Evolutionary conservation across 2,888 invertebrate species (phyloP).

Genomic region (Parthenolecanium corni): DNA sequence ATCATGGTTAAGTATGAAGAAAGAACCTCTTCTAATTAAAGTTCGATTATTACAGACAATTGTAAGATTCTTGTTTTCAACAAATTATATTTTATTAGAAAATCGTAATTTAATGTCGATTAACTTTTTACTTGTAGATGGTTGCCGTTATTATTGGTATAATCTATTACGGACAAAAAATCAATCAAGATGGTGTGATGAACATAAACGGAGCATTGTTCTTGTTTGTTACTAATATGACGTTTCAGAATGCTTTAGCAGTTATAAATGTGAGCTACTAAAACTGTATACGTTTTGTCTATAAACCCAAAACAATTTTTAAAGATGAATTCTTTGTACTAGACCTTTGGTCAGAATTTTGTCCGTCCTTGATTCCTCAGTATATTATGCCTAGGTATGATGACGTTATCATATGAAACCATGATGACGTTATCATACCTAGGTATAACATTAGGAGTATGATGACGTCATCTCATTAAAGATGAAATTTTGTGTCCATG

Average conservation of each 20-base stretch:
- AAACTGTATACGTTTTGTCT: too few relatives aligned
- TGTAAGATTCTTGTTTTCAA: slow-evolving; percentile 43
- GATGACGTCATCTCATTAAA: too few relatives aligned
- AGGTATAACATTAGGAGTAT: too few relatives aligned
- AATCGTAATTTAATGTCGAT: neutral
- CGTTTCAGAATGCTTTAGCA: slow-evolving; percentile 88
- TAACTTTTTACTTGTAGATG: slow-evolving; percentile 50
- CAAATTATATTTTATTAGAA: neutral
- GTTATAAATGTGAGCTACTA: slow-evolving; percentile 74
- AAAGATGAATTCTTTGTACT: too few relatives aligned
- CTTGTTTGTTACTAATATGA: slow-evolving; percentile 81
- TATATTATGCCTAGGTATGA: too few relatives aligned
- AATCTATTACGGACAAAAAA: slow-evolving; percentile 70
- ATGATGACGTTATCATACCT: too few relatives aligned
- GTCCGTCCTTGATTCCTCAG: too few relatives aligned
- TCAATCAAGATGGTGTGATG: slow-evolving; percentile 80
- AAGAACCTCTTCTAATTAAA: slow-evolving; percentile 82
- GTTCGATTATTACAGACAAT: slow-evolving; percentile 78
- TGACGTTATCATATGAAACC: too few relatives aligned
- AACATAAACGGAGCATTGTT: slow-evolving; percentile 89
- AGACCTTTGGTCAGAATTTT: too few relatives aligned
- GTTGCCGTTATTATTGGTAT: slow-evolving; percentile 76
- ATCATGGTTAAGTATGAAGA: slow-evolving; percentile 74
- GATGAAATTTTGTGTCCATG: too few relatives aligned
- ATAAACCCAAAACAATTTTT: too few relatives aligned